These are phyloP conservation scores for Brachypodius melanocephalos DNA, from an alignment of 2,113 vertebrate species.

Conservation along the genomic window DNA sequence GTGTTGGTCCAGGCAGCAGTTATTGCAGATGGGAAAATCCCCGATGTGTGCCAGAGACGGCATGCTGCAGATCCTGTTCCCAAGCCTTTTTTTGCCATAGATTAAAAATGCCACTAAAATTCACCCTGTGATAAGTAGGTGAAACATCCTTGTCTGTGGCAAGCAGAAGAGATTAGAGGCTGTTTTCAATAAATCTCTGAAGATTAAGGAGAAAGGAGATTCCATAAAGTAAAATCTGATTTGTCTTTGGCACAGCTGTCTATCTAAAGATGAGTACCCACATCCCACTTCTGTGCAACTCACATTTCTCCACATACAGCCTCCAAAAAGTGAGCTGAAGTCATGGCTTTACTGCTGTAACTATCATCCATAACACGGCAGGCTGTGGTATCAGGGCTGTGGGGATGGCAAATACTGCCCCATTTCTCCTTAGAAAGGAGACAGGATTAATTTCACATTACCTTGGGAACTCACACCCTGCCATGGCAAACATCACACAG, in stretches of 20 bases:
- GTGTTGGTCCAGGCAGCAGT: neutral
- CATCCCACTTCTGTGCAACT: neutral
- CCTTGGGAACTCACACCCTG: neutral
- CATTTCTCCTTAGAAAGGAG: neutral
- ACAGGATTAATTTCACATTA: neutral
- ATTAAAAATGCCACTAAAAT: neutral
- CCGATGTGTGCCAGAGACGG: neutral
- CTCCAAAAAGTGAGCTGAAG: neutral
- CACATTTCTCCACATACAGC: neutral
- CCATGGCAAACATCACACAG: neutral
- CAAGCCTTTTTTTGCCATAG: neutral
- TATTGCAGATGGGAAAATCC: neutral
- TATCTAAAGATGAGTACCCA: neutral
- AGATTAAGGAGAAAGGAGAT: slow-evolving; percentile 27
- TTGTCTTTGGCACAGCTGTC: neutral
- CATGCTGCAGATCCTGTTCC: fast-evolving
- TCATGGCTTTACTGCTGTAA: neutral
- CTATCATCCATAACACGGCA: neutral
- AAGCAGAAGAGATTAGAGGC: neutral
- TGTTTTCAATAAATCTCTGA: neutral
- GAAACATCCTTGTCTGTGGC: neutral
- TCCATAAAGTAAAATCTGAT: slow-evolving; percentile 12
- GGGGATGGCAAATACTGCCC: neutral
- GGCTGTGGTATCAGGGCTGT: neutral
- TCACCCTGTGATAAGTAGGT: neutral